Conservation (phyloP, 1,140 invertebrate species). For the Anastrepha ludens region DNA sequence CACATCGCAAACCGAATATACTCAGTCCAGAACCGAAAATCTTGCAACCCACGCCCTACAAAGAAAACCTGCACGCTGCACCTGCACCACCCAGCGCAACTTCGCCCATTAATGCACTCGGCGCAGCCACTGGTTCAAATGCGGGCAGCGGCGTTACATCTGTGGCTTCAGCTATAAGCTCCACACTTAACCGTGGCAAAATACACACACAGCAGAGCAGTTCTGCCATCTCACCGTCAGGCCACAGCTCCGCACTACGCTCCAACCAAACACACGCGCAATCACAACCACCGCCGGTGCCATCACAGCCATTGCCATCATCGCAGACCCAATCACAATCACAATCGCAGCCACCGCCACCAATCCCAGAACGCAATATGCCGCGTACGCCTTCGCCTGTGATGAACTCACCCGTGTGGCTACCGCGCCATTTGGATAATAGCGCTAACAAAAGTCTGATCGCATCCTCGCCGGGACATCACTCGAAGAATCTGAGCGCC, state of each 20-base stretch:
- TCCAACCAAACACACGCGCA: conserved; percentile 56
- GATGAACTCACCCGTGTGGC: conserved; percentile 69
- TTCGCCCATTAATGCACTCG: conserved; percentile 45
- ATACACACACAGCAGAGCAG: conserved; percentile 45
- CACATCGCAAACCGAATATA: conserved; percentile 69
- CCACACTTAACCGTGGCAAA: conserved; percentile 52
- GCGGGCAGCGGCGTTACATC: conserved; percentile 26
- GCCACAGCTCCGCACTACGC: background rate
- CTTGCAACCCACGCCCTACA: conserved; percentile 54
- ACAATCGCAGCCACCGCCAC: conserved; percentile 61
- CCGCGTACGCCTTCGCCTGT: conserved; percentile 66
- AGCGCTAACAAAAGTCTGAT: conserved; percentile 62
- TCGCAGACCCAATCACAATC: background rate
- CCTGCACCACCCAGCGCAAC: conserved; percentile 28
- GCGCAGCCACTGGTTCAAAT: background rate
- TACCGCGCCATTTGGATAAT: conserved; percentile 67
- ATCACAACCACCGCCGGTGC: conserved; percentile 60
- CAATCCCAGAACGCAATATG: conserved; percentile 66
- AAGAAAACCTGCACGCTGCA: conserved; percentile 2
- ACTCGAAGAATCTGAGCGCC: conserved; percentile 70
- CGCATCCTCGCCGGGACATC: conserved; percentile 67
- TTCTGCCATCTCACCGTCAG: conserved; percentile 9
- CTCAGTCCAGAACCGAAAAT: conserved; percentile 53
- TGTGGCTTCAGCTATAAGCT: conserved; percentile 52
- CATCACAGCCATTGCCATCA: conserved; percentile 30